Base-by-base conservation (phyloP, 2,113 vertebrate species). In the Rana temporaria region DNA sequence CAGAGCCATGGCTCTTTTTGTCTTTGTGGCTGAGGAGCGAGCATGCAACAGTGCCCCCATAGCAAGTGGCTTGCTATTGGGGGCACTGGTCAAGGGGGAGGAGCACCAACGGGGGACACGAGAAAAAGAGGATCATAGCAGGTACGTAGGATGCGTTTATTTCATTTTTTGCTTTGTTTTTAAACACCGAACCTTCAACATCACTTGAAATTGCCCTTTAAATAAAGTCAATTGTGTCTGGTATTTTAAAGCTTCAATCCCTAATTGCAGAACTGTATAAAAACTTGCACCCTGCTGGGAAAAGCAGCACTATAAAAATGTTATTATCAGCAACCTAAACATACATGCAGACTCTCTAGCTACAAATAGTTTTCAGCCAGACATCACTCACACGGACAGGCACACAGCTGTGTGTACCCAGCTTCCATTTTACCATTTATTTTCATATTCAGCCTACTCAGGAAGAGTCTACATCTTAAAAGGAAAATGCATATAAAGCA, bases 381-480 rank as follows among this genome's bases (percentile, higher is more conserved):
- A 70, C 67, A 80, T 60, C 20, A 26, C 66, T 79, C 65, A 69
- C 32, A 42, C 48, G 60, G 22, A 64, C 67, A 55, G 68, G 69
- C 68, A 80, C 57, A 73, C 79, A 81, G 79, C 79, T 81, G 79
- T 81, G 79, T 81, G 79, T 81, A 81, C 60, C 69, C 52, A 73
- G 69, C 69, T 81, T 65, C 79, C 59, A 73, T 72, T 56, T 66
- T 55, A 81, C 20, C 42, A 73, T 81, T 81, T 81, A 81, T 81
- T 81, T 81, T 81, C 62, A 81, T 73, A 81, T 73, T 73, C 59
- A 24, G 69, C 69, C 59, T 73, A 72, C 79, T 65, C 79, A 73
- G 79, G 69, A 81, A 81, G 68, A 71, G 79, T 81, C 79, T 63
- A 81, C 79, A 81, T 81, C 79, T 81, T 71, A 48, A 72, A 81